Percentiles rank a stretch among this genome's conserved stretches.
phyloP scores from a whole-genome alignment of 2,113 vertebrate genomes.

The Chinchilla lanigera region DNA sequence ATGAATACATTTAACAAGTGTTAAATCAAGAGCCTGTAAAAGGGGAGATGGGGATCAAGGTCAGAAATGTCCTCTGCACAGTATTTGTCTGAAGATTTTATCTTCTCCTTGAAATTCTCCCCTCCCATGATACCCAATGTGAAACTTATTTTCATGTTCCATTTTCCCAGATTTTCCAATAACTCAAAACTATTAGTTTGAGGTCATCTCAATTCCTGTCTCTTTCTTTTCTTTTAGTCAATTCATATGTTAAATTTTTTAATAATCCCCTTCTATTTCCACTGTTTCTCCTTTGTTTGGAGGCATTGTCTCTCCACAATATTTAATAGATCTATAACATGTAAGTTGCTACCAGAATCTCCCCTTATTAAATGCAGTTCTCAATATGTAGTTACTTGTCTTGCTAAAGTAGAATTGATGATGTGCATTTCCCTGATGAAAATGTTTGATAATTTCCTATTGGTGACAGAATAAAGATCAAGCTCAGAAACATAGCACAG shows the following conservation, averaged over 20 bases:
- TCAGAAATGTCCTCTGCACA: not conserved
- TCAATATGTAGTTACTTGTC: not conserved
- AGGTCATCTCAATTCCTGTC: not conserved
- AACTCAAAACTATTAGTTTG: not conserved
- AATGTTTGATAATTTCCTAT: not conserved
- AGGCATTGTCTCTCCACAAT: not conserved
- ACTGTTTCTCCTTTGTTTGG: not conserved
- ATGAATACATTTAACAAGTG: constrained; percentile 17
- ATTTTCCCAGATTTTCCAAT: constrained; percentile 2
- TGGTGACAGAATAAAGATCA: not conserved
- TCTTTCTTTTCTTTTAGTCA: not conserved
- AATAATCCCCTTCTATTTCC: not conserved
- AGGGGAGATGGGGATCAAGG: not conserved
- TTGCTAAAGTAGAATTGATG: constrained; percentile 2
- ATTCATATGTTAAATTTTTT: not conserved
- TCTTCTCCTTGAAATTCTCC: not conserved
- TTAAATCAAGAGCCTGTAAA: not conserved
- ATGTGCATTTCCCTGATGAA: not conserved
- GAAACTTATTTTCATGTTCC: not conserved
- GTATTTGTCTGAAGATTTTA: not conserved
- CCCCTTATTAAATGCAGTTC: not conserved
- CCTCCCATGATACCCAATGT: not conserved
- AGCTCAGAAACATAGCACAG: not conserved
- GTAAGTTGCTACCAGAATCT: not conserved
- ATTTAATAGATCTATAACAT: not conserved